These are phyloP conservation scores for Sinhomidia bicolor DNA, from an alignment of 2,888 invertebrate genomes.

Conservation along the genomic window DNA sequence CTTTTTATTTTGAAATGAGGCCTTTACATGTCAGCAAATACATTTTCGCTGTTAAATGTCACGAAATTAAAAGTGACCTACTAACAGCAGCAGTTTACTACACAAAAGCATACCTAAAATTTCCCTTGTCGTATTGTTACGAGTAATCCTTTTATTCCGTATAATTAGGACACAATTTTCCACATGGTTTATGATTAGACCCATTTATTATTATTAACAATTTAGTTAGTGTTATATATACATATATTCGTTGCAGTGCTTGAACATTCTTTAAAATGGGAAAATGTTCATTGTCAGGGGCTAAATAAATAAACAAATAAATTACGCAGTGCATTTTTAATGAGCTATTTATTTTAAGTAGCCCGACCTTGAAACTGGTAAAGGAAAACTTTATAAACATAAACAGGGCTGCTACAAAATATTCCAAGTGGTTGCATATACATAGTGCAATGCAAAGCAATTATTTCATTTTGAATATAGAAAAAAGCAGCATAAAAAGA, in stretches of 20 bases:
- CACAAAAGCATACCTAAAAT: neutral
- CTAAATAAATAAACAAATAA: neutral
- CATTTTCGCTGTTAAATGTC: too few species aligned
- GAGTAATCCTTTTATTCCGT: slow-evolving; percentile 6
- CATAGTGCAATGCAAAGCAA: slow-evolving; percentile 12
- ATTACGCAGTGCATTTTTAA: slow-evolving; percentile 14
- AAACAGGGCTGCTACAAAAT: neutral
- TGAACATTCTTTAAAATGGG: neutral
- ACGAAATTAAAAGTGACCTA: too few species aligned
- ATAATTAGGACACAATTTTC: slow-evolving; percentile 15
- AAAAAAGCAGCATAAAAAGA: slow-evolving; percentile 23
- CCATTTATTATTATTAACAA: slow-evolving; percentile 29
- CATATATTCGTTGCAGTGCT: neutral
- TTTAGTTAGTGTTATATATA: neutral
- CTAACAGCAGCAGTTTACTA: too few species aligned
- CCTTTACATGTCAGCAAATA: too few species aligned
- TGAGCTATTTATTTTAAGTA: neutral
- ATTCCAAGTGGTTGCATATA: too few species aligned
- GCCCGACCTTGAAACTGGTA: neutral
- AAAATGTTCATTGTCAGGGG: neutral
- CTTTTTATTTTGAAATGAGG: too few species aligned
- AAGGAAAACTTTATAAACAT: neutral
- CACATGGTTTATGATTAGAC: slow-evolving; percentile 7
- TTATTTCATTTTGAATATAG: neutral
- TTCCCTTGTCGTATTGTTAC: neutral